phyloP scores from a whole-genome alignment of 2,797 vertebrate genomes.

The Scarus forsteni region DNA sequence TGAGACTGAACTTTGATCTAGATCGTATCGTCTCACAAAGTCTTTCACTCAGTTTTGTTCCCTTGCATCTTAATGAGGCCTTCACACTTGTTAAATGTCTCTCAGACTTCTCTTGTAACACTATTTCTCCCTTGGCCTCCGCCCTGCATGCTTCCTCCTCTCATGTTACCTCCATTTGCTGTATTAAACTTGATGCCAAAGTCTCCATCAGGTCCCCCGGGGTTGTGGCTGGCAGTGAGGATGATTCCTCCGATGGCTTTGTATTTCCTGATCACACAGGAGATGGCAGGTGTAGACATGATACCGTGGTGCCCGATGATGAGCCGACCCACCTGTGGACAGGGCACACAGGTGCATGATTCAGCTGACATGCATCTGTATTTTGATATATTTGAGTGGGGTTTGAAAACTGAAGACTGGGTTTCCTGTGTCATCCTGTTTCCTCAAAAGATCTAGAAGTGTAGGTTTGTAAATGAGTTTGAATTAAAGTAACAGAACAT shows the following conservation, averaged over 20 bases:
- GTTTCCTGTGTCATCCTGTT: constrained; percentile 36
- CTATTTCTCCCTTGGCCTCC: constrained; percentile 56
- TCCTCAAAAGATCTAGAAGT: constrained; percentile 24
- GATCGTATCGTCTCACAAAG: constrained; percentile 15
- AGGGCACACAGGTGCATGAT: constrained; percentile 51
- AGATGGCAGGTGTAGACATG: constrained; percentile 94
- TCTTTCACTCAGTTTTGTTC: constrained; percentile 12
- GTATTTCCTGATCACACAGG: constrained; percentile 95
- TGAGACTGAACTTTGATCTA: constrained; percentile 23
- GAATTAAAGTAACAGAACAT: constrained; percentile 33
- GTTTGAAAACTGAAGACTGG: constrained; percentile 20
- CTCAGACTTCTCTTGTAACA: constrained; percentile 45
- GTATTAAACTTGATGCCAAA: constrained; percentile 97
- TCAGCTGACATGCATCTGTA: constrained; percentile 5
- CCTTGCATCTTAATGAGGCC: constrained; percentile 10
- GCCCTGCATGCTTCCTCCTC: constrained; percentile 40
- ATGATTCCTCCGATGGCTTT: constrained; percentile 96
- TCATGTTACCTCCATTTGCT: constrained; percentile 91
- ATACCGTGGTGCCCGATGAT: constrained; percentile 96
- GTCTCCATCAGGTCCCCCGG: constrained; percentile 92
- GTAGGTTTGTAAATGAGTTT: neutral
- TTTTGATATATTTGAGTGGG: constrained; percentile 28
- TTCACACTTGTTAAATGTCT: constrained; percentile 43
- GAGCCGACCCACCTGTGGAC: constrained; percentile 90
- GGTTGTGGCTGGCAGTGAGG: constrained; percentile 94